These are phyloP conservation scores for Molanna angustata DNA, from an alignment of 2,888 invertebrate species.

Conservation along the genomic window DNA sequence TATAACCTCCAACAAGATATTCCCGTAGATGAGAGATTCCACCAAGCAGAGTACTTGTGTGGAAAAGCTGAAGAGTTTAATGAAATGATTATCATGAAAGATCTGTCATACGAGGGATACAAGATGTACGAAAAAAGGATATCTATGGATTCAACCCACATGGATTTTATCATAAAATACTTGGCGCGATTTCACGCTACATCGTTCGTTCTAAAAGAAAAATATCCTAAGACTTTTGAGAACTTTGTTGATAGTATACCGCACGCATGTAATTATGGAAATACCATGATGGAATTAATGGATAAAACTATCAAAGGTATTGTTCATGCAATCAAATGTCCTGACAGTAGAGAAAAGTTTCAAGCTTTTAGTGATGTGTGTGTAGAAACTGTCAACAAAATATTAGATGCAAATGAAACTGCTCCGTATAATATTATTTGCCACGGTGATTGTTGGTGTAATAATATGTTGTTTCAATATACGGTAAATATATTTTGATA, in stretches of 20 bases:
- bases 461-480: too few species aligned
- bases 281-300: too few species aligned
- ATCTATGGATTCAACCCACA: neutral
- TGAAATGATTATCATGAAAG: neutral
- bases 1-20: neutral
- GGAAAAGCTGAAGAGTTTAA: neutral
- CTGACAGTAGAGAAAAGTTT: too few species aligned
- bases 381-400: too few species aligned
- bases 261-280: too few species aligned
- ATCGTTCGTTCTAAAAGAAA: neutral
- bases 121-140: neutral
- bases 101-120: neutral
- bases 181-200: neutral
- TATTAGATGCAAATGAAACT: too few species aligned
- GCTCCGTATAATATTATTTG: too few species aligned
- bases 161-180: neutral
- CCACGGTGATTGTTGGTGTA: too few species aligned
- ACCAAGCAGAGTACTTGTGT: neutral
- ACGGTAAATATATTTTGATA: too few species aligned
- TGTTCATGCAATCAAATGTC: too few species aligned
- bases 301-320: too few species aligned
- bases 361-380: too few species aligned
- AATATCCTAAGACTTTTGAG: neutral
- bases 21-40: neutral
- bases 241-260: neutral